phyloP scores from a whole-genome alignment of 2,888 invertebrate genomes.

The Nasonovia ribisnigri region DNA sequence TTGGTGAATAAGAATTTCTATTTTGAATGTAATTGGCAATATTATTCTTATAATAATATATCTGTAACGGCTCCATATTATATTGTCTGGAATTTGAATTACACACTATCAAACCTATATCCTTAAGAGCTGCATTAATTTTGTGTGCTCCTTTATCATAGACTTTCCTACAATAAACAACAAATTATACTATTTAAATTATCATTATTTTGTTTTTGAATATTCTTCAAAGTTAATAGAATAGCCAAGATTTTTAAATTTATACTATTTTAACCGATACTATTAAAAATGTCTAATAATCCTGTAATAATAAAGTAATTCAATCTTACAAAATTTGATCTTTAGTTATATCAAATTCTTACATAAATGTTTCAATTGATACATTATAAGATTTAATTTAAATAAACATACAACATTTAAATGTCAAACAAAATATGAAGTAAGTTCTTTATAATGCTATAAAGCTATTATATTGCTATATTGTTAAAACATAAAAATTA shows the following conservation, averaged over 20 bases:
- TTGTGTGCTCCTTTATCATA: background rate
- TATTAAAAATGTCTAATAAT: background rate
- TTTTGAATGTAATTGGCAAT: background rate
- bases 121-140: background rate
- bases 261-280: background rate
- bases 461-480: background rate
- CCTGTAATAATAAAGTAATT: background rate
- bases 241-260: background rate
- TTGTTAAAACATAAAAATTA: background rate
- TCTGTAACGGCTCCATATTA: background rate
- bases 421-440: background rate
- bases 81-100: constrained; percentile 15
- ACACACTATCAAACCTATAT: constrained; percentile 2
- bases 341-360: background rate
- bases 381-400: background rate
- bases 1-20: background rate
- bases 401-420: background rate
- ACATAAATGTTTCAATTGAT: background rate
- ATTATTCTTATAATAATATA: constrained; percentile 6
- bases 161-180: constrained; percentile 15
- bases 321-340: background rate
- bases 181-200: background rate
- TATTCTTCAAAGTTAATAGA: background rate
- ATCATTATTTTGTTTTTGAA: background rate
- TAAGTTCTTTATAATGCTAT: background rate